phyloP scores from a whole-genome alignment of 2,113 vertebrate species.

The Amphiprion ocellaris region DNA sequence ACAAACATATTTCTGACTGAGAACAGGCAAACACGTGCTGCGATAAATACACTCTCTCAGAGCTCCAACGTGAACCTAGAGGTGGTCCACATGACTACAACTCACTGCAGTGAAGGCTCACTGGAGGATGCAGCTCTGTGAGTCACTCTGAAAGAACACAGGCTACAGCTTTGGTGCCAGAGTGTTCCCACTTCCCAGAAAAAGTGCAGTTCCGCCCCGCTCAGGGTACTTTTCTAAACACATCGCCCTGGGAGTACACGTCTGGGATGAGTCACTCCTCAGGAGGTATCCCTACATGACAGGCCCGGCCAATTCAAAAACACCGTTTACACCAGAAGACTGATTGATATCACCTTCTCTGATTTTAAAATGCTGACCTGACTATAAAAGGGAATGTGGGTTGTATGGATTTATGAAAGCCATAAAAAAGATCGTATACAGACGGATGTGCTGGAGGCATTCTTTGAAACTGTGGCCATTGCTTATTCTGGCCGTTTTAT shows the following conservation, averaged over 20 bases:
- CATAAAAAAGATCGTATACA: background rate
- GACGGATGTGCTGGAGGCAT: background rate
- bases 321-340: conserved; percentile 14
- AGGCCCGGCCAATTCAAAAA: conserved; percentile 18
- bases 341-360: conserved; percentile 31
- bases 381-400: conserved; percentile 28
- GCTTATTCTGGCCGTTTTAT: background rate
- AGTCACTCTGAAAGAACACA: conserved; percentile 25
- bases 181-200: conserved; percentile 4
- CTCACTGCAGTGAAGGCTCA: conserved; percentile 30
- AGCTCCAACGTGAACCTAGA: background rate
- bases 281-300: conserved; percentile 37
- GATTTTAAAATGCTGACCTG: conserved; percentile 24
- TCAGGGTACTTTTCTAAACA: conserved; percentile 12
- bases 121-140: conserved; percentile 7
- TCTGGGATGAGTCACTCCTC: conserved; percentile 56
- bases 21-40: background rate
- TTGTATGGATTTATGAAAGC: conserved; percentile 18
- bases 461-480: no score
- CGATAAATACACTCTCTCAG: background rate
- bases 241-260: background rate
- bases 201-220: conserved; percentile 6
- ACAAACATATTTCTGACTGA: no score
- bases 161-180: background rate
- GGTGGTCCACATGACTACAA: background rate